Base-by-base conservation (phyloP, 35 echinoderm and acorn worm genomes). In the Apostichopus californicus region DNA sequence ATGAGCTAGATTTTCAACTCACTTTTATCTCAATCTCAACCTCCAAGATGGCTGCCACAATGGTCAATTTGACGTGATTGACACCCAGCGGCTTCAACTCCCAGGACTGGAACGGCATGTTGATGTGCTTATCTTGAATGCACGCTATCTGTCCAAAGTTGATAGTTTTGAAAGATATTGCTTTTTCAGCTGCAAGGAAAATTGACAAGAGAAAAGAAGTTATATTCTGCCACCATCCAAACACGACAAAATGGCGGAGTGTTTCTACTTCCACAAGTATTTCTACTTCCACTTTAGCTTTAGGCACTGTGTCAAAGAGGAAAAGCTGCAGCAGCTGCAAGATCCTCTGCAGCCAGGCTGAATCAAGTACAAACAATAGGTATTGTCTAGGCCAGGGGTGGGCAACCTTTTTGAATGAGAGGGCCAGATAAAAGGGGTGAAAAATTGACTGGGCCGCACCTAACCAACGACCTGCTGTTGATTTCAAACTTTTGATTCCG, bases 51-150 rank as follows among this genome's bases (percentile, higher is more conserved):
- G 97, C 97, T 58, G 97, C 93, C 6, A 99, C 94, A 81, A 99
- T 94, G 83, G 95, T 99, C 73, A 99, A 80, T 13, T 92, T 94
- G 18, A 88, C 78, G 80, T 99, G 93, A 79, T 99, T 96, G 21
- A 28, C 8, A 79, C 81, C 93, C 0, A 95, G 21, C 52, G 97
- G 97, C 26, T 71, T 78, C 18, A 99, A 78, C 71, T 99, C 97
- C 97, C 97, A 99, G 0, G 93, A 94, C 55, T 99, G 97, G 93
- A 96, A 99, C 56, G 97, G 97, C 97, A 99, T 99, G 57, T 99
- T 99, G 92, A 99, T 99, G 84, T 99, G 97, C 55, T 96, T 96
- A 66, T 99, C 97, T 15, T 96, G 95, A 12, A 95, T 94, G 23
- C 95, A 99, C 7, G 95, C 95, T 56, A 99, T 65, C 14, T 93